Conservation (phyloP, 2,113 vertebrate genomes). For the Oreochromis niloticus region DNA sequence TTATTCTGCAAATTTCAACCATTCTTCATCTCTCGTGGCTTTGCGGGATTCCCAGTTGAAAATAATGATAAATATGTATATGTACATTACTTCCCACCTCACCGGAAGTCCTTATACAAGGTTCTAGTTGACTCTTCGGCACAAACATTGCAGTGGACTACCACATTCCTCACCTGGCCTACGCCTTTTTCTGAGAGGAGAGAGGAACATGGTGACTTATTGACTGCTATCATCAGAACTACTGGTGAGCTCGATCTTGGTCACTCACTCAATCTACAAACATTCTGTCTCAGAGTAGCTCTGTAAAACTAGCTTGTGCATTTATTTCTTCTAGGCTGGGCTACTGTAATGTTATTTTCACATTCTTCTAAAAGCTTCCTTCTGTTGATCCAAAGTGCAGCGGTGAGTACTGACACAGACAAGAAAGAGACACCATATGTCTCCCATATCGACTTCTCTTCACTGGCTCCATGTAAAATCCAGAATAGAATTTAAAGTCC, state of each 20-base stretch:
- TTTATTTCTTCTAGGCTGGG: neutral
- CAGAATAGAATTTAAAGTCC: neutral
- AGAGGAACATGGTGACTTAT: neutral
- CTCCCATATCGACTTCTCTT: neutral
- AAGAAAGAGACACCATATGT: neutral
- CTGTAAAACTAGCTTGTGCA: neutral
- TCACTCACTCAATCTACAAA: neutral
- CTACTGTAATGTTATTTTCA: neutral
- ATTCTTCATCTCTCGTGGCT: accelerated
- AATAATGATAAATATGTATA: neutral
- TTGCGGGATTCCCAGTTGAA: neutral
- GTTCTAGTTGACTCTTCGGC: neutral
- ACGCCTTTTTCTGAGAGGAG: neutral
- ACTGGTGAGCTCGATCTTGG: neutral
- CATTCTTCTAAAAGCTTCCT: neutral
- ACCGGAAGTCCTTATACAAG: accelerated
- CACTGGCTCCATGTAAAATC: neutral
- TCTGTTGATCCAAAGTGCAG: neutral
- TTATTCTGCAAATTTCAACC: neutral
- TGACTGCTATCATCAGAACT: neutral
- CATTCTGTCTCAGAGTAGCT: neutral
- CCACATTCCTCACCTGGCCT: neutral
- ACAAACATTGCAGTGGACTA: neutral
- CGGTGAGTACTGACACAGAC: accelerated
- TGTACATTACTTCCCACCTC: neutral